These are phyloP conservation scores for Thamnophis sirtalis DNA, from an alignment of 2,113 vertebrate genomes.

Conservation along the genomic window DNA sequence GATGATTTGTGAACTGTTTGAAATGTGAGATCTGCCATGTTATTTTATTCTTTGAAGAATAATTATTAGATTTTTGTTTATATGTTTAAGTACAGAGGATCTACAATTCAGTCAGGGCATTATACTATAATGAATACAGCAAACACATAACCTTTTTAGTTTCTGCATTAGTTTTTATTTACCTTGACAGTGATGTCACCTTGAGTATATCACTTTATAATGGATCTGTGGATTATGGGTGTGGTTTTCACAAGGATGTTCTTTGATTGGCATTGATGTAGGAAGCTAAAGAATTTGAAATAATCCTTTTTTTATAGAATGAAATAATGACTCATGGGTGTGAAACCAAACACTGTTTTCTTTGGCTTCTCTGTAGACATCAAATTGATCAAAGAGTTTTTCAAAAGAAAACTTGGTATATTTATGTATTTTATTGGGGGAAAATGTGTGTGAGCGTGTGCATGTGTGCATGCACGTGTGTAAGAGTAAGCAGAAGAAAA, in stretches of 20 bases:
- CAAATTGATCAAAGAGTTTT: constrained; percentile 16
- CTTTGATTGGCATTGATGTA: constrained; percentile 18
- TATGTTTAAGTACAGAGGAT: constrained; percentile 5
- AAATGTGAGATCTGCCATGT: background rate
- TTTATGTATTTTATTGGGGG: constrained; percentile 11
- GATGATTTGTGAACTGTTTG: background rate
- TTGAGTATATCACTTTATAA: constrained; percentile 37
- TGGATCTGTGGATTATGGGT: constrained; percentile 13
- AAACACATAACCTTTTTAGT: constrained; percentile 40
- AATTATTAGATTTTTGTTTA: background rate
- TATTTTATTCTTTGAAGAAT: constrained; percentile 3
- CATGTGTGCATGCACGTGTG: rapidly evolving
- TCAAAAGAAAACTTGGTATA: constrained; percentile 10
- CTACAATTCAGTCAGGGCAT: constrained; percentile 7
- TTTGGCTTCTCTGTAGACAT: constrained; percentile 47
- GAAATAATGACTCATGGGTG: constrained; percentile 13
- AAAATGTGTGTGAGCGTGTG: background rate
- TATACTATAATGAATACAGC: constrained; percentile 20
- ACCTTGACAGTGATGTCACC: constrained; percentile 39
- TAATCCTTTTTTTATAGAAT: constrained; percentile 11
- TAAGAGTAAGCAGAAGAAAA: background rate
- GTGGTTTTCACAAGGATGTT: constrained; percentile 32
- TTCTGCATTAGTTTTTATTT: constrained; percentile 33
- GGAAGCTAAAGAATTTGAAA: constrained; percentile 21
- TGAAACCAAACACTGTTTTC: constrained; percentile 40